Percentiles rank a stretch among this genome's conserved stretches.
Evolutionary conservation across 2,888 invertebrate genomes (phyloP).

Genomic region (Horisme vitalbata): DNA sequence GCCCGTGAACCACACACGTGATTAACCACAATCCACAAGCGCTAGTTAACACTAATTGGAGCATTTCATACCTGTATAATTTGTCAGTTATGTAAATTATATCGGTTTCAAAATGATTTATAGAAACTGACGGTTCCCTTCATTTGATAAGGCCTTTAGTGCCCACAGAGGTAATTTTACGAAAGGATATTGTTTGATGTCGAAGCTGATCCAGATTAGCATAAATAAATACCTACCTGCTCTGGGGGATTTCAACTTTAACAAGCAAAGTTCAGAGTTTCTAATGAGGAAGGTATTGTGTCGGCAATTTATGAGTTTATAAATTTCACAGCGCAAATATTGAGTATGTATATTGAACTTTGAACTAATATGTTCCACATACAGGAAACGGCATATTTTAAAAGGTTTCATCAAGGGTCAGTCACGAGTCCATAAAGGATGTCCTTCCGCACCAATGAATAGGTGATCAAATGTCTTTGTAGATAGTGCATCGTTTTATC

Average conservation of each 20-base stretch:
- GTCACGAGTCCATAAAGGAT: background rate
- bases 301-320: background rate
- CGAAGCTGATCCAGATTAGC: background rate
- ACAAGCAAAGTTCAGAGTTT: conserved; percentile 3
- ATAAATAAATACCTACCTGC: background rate
- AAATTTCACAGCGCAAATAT: background rate
- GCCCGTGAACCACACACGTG: background rate
- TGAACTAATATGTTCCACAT: background rate
- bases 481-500: background rate
- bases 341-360: background rate
- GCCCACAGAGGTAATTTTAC: background rate
- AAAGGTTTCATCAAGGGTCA: background rate
- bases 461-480: conserved; percentile 5
- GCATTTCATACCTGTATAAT: conserved; percentile 17
- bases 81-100: background rate
- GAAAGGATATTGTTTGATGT: background rate
- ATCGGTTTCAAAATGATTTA: too few species aligned
- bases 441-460: conserved; percentile 8
- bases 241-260: background rate
- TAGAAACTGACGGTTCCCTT: too few species aligned
- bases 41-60: conserved; percentile 11
- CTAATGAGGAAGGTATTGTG: conserved; percentile 2
- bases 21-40: conserved; percentile 9
- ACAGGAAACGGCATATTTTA: background rate
- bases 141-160: too few species aligned